Percentiles rank a stretch among this genome's conserved stretches.
These are phyloP conservation scores for Aporophyla nigra DNA, from an alignment of 2,888 invertebrate genomes.

Conservation along the genomic window DNA sequence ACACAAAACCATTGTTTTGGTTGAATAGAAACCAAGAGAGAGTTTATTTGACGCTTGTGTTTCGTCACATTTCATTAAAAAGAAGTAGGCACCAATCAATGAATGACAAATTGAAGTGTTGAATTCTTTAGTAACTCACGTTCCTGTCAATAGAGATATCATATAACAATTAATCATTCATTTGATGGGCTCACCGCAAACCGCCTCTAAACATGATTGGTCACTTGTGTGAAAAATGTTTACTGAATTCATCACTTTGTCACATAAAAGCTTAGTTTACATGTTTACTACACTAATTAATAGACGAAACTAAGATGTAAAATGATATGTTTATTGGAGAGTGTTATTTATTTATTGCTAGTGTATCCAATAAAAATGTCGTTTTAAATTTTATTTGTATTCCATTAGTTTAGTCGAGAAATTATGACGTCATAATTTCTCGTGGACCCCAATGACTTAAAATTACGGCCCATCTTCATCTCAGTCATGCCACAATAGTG, in stretches of 20 bases:
- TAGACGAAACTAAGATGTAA: conserved; percentile 16
- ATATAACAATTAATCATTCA: conserved; percentile 56
- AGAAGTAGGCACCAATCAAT: conserved; percentile 59
- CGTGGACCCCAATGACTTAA: not conserved
- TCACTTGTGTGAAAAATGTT: conserved; percentile 13
- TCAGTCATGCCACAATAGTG: not conserved
- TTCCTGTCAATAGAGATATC: conserved; percentile 56
- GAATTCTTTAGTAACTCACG: conserved; percentile 57
- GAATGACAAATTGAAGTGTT: conserved; percentile 64
- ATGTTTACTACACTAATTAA: conserved; percentile 23
- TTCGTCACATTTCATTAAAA: conserved; percentile 64
- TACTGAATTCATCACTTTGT: conserved; percentile 1
- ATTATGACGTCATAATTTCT: not conserved
- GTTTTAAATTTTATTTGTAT: conserved; percentile 31
- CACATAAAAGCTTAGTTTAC: conserved; percentile 14
- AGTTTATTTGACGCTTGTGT: conserved; percentile 62
- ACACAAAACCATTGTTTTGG: conserved; percentile 61
- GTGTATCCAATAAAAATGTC: conserved; percentile 17
- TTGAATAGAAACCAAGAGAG: conserved; percentile 69
- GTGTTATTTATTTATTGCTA: conserved; percentile 22
- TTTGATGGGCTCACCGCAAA: conserved; percentile 35
- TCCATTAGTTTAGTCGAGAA: conserved; percentile 13
- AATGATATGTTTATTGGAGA: conserved; percentile 29
- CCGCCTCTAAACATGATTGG: conserved; percentile 7
- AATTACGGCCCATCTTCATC: not conserved